Evolutionary conservation across 1,140 invertebrate genomes (phyloP), one percentile per base, ranked within the genome.

Genomic region (Macrocentrus cingulum): DNA sequence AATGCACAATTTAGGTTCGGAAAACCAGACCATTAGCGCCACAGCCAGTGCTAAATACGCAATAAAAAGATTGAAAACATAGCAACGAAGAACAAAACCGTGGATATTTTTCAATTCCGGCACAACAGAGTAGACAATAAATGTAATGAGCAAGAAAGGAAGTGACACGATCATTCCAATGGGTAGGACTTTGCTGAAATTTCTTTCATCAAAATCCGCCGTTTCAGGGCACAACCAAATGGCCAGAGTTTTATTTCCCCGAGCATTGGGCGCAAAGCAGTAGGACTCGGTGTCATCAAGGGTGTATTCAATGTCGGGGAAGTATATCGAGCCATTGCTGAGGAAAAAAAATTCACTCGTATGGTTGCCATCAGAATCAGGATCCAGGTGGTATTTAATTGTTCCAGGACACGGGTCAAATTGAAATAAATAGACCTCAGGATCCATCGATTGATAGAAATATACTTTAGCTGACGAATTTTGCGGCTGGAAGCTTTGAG

Each of bases 81-180:
- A 83, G 29, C 76, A 79, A 1, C 80, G 79, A n/a, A 85, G 67
- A 0, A 80, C 81, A 23, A 76, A 73, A 1, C 83, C 83, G 34
- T 84, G 83, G 16, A 83, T 80, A 63, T 83, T 84, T n/a, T 77
- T 64, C 8, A 84, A 56, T 45, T 84, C 82, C 0, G 72, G 80
- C 15, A 84, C 67, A 49, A 83, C 66, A 7, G 76, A 63, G 57
- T 84, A 84, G 5, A 84, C 72, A 50, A 77, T 53, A 1, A 83
- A 80, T 0, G 84, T 85, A 1, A 72, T 69, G 2, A 84, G 16
- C 0, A 84, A 66, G 62, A 82, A 84, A 0, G 80, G 81, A 8
- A 81, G 72, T 1, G 83, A 84, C 41, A 83, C 67, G 45, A 83
- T 61, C 54, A 84, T 63, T 22, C 79, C 79, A 2, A 72, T 15